Base-by-base conservation (phyloP, 2,113 vertebrate genomes). In the Dasyprocta punctata region DNA sequence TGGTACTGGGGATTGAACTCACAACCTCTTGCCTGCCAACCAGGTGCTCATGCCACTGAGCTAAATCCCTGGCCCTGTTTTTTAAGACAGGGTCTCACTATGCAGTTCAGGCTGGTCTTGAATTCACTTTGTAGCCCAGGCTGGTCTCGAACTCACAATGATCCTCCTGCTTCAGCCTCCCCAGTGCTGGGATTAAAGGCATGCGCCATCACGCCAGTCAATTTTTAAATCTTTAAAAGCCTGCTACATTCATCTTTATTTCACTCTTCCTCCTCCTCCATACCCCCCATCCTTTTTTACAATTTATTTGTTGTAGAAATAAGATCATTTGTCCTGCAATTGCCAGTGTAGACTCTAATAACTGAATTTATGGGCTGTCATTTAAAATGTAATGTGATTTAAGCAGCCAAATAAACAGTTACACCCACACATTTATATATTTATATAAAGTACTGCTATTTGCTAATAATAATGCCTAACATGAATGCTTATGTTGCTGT, bases 391-490 rank as follows among this genome's bases (percentile, higher is more conserved):
- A 30, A 80, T 78, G 16, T 84, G 77, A 54, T 36, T 77, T 80
- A 58, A 54, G 83, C 38, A 86, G 26, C 20, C 36, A 86, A 71
- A 63, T 16, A 24, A 49, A 52, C 58, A 67, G 17, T 17, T 78
- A 63, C 13, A 88, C 7, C 20, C 60, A 89, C 28, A 24, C 30
- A 56, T 36, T 94, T 77, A 87, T 41, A 28, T 41, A 77, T 67
- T 22, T 75, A 69, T 16, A 93, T 28, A 73, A 93, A 93, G 41
- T 63, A 56, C 41, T 96, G 20, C 12, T 93, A 77, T 86, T 89
- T 75, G 44, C 49, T 92, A 86, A 54, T 82, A 82, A 52, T 86
- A 90, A 19, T 93, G 86, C 30, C 65, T 36, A 88, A 10, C 11
- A 41, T 85, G 30, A 94, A 67, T 86, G 19, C 12, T 80, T 67